A percentile compares a stretch with the other conserved stretches of the same genome.
phyloP scores from a whole-genome alignment of 2,113 vertebrate genomes.

The Psilopogon haemacephalus region DNA sequence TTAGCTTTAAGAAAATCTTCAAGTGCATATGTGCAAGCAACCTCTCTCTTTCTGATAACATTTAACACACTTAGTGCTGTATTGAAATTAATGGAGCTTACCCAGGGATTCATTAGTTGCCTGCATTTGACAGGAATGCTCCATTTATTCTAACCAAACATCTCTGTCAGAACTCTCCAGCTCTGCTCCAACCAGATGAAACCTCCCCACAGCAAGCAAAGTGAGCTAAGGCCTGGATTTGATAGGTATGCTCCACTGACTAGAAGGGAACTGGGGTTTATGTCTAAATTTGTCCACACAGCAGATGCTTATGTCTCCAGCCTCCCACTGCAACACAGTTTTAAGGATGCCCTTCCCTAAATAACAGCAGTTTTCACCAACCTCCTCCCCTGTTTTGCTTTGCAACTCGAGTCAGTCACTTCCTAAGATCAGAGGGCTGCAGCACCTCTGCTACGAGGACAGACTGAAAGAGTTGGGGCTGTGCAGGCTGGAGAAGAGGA shows the following conservation, averaged over 20 bases:
- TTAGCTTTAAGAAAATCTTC: background rate
- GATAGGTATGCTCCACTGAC: background rate
- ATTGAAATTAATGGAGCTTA: conserved; percentile 51
- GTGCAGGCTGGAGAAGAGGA: no score
- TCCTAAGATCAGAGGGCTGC: no score
- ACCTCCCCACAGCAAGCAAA: conserved; percentile 11
- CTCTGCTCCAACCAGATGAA: conserved; percentile 19
- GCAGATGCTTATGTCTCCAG: conserved; percentile 48
- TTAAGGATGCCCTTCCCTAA: conserved; percentile 42
- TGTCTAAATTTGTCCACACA: background rate
- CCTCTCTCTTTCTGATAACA: background rate
- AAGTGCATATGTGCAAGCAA: background rate
- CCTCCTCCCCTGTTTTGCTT: background rate
- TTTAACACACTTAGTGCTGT: conserved; percentile 7
- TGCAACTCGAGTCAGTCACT: background rate
- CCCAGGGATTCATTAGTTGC: conserved; percentile 41
- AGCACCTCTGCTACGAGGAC: no score
- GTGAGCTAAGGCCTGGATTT: background rate
- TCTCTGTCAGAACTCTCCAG: conserved; percentile 26
- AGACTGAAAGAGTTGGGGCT: no score
- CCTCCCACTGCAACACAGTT: conserved; percentile 4
- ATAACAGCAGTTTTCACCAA: conserved; percentile 22
- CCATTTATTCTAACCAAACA: conserved; percentile 51
- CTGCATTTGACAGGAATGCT: conserved; percentile 22
- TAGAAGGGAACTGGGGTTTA: background rate